A percentile compares a stretch with the other conserved stretches of the same genome.
These are phyloP conservation scores for Mastomys coucha DNA, from an alignment of 2,113 vertebrate species.

Conservation along the genomic window DNA sequence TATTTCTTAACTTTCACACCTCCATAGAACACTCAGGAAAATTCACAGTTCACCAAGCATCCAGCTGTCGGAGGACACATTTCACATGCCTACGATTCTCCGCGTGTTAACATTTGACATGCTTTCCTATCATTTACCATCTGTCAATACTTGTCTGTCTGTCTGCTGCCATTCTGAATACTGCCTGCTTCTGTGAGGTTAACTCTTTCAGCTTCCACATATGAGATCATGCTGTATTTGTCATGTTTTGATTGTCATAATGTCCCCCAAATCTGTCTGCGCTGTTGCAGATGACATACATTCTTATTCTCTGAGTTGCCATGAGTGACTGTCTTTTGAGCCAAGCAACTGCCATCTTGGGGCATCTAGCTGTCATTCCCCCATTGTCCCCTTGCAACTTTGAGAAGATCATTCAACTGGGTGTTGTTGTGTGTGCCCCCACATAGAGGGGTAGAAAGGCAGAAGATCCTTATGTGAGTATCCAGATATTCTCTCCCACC, in stretches of 20 bases:
- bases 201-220: too few relatives aligned
- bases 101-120: not conserved
- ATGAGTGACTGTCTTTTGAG: not conserved
- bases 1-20: slow-evolving; percentile 23
- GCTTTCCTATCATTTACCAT: not conserved
- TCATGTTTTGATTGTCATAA: not conserved
- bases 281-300: not conserved
- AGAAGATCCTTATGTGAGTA: not conserved
- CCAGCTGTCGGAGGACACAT: not conserved
- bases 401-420: not conserved
- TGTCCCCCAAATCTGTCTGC: not conserved
- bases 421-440: not conserved
- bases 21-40: not conserved
- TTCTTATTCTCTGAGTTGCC: not conserved
- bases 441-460: not conserved
- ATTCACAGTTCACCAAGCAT: not conserved
- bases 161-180: not conserved
- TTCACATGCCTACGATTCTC: not conserved
- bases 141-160: not conserved
- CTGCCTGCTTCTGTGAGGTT: not conserved
- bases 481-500: not conserved
- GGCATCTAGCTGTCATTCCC: not conserved
- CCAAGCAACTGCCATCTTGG: not conserved
- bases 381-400: too few relatives aligned
- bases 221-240: not conserved